Evolutionary conservation across 92 coral and sea anemone species (phyloP).

Genomic region (Paramuricea clavata): DNA sequence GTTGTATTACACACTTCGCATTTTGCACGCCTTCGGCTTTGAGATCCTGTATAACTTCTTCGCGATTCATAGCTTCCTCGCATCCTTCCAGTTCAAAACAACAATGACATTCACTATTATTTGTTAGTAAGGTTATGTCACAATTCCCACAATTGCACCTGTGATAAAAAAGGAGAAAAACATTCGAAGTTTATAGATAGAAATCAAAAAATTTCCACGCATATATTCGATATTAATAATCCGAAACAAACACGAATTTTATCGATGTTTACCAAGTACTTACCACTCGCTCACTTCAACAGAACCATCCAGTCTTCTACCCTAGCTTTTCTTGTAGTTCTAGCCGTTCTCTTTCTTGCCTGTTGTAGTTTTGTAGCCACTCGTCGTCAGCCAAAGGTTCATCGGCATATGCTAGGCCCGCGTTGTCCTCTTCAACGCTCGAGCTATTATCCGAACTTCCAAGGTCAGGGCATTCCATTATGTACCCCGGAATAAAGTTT

Average conservation of each 20-base stretch:
- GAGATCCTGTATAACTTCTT: conserved; percentile 47
- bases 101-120: not conserved
- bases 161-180: not conserved
- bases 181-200: not conserved
- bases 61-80: conserved; percentile 41
- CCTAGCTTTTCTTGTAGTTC: conserved; percentile 46
- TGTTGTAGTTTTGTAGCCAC: conserved; percentile 47
- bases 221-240: not conserved
- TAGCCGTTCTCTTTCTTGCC: conserved; percentile 31
- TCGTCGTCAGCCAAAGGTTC: conserved; percentile 61
- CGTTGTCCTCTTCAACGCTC: not conserved
- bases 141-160: not conserved
- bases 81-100: conserved; percentile 57
- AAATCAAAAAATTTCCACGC: not conserved
- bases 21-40: conserved; percentile 30
- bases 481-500: conserved; percentile 12
- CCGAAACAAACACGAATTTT: too few species aligned
- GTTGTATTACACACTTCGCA: conserved; percentile 46
- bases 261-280: conserved; percentile 6
- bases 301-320: conserved; percentile 44
- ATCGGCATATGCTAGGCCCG: conserved; percentile 16
- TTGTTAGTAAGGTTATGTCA: not conserved
- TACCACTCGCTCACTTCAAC: conserved; percentile 53
- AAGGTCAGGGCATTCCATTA: not conserved
- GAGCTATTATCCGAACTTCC: not conserved